phyloP scores from a whole-genome alignment of 1,140 invertebrate genomes.

The Leptinotarsa lineolata region DNA sequence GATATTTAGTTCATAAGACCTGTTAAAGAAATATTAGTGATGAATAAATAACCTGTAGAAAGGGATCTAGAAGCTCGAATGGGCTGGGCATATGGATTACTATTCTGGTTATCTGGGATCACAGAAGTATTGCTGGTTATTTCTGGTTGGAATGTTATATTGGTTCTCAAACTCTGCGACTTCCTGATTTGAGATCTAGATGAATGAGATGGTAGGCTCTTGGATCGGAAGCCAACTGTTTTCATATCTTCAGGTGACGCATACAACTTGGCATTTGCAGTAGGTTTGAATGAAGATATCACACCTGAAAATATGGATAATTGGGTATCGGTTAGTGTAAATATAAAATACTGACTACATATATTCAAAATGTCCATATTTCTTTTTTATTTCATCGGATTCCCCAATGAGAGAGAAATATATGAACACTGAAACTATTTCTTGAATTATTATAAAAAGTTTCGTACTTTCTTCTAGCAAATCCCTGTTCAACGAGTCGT shows the following conservation, averaged over 20 bases:
- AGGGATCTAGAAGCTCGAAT: slow-evolving; percentile 61
- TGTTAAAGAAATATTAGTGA: slow-evolving; percentile 8
- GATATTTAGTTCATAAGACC: too few relatives aligned
- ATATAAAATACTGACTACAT: too few relatives aligned
- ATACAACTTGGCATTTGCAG: slow-evolving; percentile 83
- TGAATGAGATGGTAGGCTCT: slow-evolving; percentile 63
- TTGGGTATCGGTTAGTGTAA: too few relatives aligned
- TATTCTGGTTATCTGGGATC: slow-evolving; percentile 19
- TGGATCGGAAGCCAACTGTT: slow-evolving; percentile 76
- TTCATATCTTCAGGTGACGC: slow-evolving; percentile 84
- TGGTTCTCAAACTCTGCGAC: slow-evolving; percentile 63
- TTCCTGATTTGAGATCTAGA: slow-evolving; percentile 65
- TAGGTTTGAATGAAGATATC: slow-evolving; percentile 84
- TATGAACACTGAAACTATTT: too few relatives aligned
- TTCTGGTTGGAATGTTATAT: slow-evolving; percentile 3
- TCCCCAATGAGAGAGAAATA: too few relatives aligned
- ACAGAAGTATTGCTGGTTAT: not conserved
- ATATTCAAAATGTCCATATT: too few relatives aligned
- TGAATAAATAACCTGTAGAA: slow-evolving; percentile 14
- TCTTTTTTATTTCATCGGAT: too few relatives aligned
- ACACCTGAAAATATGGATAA: slow-evolving; percentile 54
- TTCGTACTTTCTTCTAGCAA: slow-evolving; percentile 43
- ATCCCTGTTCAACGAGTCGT: slow-evolving; percentile 50
- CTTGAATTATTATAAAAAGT: not conserved
- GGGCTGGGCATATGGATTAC: slow-evolving; percentile 71